Evolutionary conservation across 2,797 vertebrate species (phyloP).

Genomic region (Pangasius krempfi): DNA sequence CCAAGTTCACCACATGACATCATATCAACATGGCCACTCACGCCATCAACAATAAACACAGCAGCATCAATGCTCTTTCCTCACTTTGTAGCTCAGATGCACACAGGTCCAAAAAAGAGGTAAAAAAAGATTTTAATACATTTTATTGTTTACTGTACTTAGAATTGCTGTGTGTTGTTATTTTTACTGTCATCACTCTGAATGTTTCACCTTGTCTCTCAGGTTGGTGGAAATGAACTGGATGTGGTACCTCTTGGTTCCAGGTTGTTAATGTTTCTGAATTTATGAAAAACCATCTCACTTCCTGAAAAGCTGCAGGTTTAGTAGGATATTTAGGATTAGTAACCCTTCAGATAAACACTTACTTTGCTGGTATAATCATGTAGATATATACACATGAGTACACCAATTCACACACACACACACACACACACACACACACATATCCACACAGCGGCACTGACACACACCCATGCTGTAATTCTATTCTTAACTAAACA

Average conservation of each 20-base stretch:
- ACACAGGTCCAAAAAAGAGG: not conserved
- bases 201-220: not conserved
- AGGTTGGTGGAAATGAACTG: not conserved
- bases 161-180: not conserved
- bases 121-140: not conserved
- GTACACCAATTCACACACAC: not conserved
- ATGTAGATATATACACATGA: not conserved
- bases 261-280: not conserved
- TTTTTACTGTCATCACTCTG: not conserved
- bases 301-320: no score
- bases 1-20: not conserved
- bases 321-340: slow-evolving; percentile 1
- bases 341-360: slow-evolving; percentile 6
- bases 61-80: not conserved
- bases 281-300: not conserved
- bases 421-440: not conserved
- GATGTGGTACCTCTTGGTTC: not conserved
- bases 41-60: not conserved
- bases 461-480: slow-evolving; percentile 26
- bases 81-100: not conserved
- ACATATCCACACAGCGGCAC: not conserved
- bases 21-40: not conserved
- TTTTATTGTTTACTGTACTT: not conserved
- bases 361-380: not conserved
- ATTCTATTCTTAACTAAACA: slow-evolving; percentile 44